Base-by-base conservation (phyloP, 2,113 vertebrate genomes). In the Asarcornis scutulata region DNA sequence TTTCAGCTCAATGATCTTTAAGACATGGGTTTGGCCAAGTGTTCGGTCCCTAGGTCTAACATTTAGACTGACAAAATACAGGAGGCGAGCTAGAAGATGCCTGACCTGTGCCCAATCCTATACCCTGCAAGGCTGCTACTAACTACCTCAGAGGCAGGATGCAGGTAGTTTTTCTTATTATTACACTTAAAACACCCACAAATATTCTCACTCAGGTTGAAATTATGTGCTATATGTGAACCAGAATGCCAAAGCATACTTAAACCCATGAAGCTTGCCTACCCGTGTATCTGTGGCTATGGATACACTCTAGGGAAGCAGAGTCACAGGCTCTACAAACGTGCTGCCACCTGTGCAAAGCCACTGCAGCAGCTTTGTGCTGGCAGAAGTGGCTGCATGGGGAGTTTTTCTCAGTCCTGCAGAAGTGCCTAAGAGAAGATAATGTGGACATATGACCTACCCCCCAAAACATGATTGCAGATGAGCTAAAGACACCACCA, bases 381-480 rank as follows among this genome's bases (percentile, higher is more conserved):
- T 46, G 14, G 21, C 62, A 25, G 31, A 29, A 21, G 15, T 17
- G 64, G 36, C 46, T 66, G 27, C 48, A 50, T 73, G n/a, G 50
- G 73, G 53, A 85, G 60, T 60, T 59, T 25, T 52, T 7, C 50
- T 52, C 50, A 52, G 50, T 52, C 50, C 50, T 52, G 50, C 50
- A 52, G 50, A 25, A 52, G 50, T 25, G 50, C 12, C 50, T 25
- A 52, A 26, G 48, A 78, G 38, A 62, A 76, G 6, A 44, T 53
- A 64, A 22, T 7, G 14, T 11, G n/a, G 16, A 13, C 50, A 69
- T 40, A 36, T 42, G 32, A 56, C 20, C 84, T 77, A 9, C 26
- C 27, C 18, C 40, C 42, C 59, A 17, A 59, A 86, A n/a, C 16
- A 12, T 0, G 0, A 12, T 0, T 13, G 15, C 26, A 58, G 8